phyloP scores from a whole-genome alignment of 2,113 vertebrate genomes.

The Odocoileus virginianus region DNA sequence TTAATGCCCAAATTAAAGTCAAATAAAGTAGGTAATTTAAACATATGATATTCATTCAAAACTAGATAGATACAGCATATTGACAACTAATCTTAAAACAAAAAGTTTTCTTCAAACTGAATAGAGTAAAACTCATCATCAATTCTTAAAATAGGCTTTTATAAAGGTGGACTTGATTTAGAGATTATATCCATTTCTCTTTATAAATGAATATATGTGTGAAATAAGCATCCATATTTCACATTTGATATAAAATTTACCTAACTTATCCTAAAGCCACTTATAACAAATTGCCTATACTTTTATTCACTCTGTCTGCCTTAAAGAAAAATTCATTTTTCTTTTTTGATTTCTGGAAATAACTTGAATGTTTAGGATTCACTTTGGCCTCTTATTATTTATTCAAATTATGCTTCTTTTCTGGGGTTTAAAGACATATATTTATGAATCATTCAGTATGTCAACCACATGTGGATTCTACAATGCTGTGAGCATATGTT shows the following conservation, averaged over 20 bases:
- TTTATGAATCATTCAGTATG: slow-evolving; percentile 58
- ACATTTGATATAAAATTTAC: slow-evolving; percentile 21
- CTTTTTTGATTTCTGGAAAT: slow-evolving; percentile 23
- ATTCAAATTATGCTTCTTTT: slow-evolving; percentile 49
- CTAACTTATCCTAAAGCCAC: not conserved
- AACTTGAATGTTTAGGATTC: slow-evolving; percentile 39
- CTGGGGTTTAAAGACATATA: slow-evolving; percentile 33
- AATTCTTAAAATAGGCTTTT: not conserved
- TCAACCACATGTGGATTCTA: slow-evolving; percentile 6
- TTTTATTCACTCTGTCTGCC: slow-evolving; percentile 28
- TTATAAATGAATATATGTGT: not conserved
- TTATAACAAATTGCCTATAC: slow-evolving; percentile 27
- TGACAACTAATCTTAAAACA: not conserved
- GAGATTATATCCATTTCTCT: not conserved
- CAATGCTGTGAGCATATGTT: slow-evolving; percentile 25
- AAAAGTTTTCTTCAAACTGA: not conserved
- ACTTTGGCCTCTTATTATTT: slow-evolving; percentile 37
- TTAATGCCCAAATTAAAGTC: not conserved
- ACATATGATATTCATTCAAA: not conserved
- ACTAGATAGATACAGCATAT: not conserved
- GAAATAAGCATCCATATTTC: slow-evolving; percentile 3
- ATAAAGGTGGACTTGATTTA: not conserved
- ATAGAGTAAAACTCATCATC: not conserved
- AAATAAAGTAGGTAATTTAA: not conserved
- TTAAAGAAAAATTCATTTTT: slow-evolving; percentile 47